Evolutionary conservation across 2,113 vertebrate species (phyloP).

Genomic region (Callospermophilus lateralis): DNA sequence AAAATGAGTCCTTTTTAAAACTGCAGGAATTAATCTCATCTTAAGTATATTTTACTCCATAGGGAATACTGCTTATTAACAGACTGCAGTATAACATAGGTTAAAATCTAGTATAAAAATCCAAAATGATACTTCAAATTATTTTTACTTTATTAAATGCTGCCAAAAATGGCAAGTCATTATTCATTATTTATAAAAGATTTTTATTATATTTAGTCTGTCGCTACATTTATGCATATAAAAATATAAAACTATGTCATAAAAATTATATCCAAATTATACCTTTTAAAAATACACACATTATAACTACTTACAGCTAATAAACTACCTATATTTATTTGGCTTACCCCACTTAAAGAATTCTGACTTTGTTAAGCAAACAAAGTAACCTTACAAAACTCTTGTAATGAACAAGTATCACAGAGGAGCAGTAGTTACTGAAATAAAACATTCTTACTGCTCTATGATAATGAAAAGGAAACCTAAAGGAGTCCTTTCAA

Average conservation of each 20-base stretch:
- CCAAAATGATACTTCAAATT: constrained; percentile 32
- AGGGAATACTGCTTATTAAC: constrained; percentile 11
- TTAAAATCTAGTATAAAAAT: constrained; percentile 53
- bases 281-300: background rate
- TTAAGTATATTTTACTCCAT: constrained; percentile 28
- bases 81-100: background rate
- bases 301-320: background rate
- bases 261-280: constrained; percentile 43
- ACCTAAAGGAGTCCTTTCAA: background rate
- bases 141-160: constrained; percentile 45
- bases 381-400: background rate
- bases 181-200: background rate
- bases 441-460: constrained; percentile 4
- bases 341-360: constrained; percentile 10
- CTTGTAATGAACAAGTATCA: background rate
- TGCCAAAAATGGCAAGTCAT: background rate
- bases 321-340: background rate
- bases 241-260: constrained; percentile 17
- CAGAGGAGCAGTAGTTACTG: background rate
- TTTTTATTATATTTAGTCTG: constrained; percentile 28
- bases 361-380: background rate
- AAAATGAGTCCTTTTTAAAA: constrained; percentile 17
- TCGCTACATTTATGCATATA: background rate
- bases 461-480: background rate
- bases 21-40: background rate